A percentile compares a stretch with the other conserved stretches of the same genome.
Evolutionary conservation across 2,797 vertebrate genomes (phyloP).

Genomic region (Acomys russatus): DNA sequence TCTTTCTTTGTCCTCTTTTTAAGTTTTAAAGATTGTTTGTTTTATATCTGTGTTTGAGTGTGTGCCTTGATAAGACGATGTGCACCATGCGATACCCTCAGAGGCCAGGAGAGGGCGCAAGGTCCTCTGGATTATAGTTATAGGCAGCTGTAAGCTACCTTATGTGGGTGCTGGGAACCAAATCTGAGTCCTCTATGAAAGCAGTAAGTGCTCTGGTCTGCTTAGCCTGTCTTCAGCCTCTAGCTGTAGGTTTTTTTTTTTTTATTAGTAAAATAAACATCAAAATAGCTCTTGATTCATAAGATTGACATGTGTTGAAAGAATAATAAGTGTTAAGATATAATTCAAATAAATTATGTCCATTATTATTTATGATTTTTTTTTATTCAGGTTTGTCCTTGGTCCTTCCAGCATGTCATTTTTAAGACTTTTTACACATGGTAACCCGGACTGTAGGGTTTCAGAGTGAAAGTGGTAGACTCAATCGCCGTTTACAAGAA

Average conservation of each 20-base stretch:
- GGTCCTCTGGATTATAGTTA: neutral
- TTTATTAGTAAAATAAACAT: slow-evolving; percentile 12
- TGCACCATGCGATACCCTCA: neutral
- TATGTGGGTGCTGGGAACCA: no score
- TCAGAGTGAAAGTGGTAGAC: neutral
- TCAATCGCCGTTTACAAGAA: neutral
- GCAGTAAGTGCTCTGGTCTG: neutral
- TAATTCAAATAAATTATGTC: slow-evolving; percentile 34
- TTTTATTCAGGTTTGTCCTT: neutral
- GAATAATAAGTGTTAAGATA: neutral
- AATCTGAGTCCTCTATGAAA: neutral
- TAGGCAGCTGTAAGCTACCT: no score
- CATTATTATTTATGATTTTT: neutral
- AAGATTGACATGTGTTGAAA: neutral
- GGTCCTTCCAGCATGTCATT: neutral
- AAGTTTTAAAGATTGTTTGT: neutral
- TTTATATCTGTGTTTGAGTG: neutral
- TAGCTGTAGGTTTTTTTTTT: neutral
- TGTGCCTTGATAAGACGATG: neutral
- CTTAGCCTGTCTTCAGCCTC: neutral
- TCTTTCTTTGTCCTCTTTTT: neutral
- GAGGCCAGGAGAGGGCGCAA: neutral
- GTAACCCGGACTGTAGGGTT: neutral
- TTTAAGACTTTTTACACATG: slow-evolving; percentile 23
- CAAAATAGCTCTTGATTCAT: neutral